phyloP scores from a whole-genome alignment of 2,797 vertebrate species.

The Ctenosaura bakeri region DNA sequence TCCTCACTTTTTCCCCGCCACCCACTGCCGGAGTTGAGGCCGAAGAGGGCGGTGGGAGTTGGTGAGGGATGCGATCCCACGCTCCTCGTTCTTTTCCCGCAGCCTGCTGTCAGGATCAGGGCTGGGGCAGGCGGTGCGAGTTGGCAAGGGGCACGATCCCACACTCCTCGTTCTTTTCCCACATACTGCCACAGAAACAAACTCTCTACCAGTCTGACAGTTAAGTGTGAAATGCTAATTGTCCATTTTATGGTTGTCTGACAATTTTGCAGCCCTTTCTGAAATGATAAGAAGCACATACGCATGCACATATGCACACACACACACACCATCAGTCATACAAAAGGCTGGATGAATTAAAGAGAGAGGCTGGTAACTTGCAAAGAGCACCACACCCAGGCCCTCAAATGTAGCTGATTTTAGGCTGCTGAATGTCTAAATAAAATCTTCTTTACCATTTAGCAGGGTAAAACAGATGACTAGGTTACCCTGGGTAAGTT shows the following conservation, averaged over 20 bases:
- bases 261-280: constrained; percentile 54
- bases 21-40: no score
- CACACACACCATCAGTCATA: neutral
- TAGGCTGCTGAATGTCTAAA: no score
- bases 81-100: no score
- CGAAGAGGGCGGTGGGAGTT: no score
- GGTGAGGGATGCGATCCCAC: no score
- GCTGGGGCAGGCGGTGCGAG: no score
- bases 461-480: neutral
- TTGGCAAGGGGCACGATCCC: no score
- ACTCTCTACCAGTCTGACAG: constrained; percentile 54
- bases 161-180: no score
- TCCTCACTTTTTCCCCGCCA: no score
- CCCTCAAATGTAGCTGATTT: neutral
- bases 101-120: no score
- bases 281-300: constrained; percentile 40
- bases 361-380: constrained; percentile 2
- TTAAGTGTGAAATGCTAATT: constrained; percentile 52
- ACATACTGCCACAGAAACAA: constrained; percentile 49
- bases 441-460: neutral
- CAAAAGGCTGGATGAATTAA: neutral
- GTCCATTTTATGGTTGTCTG: constrained; percentile 29
- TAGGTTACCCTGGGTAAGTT: neutral
- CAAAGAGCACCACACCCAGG: neutral
- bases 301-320: neutral